Evolutionary conservation across 2,113 vertebrate species (phyloP).

Genomic region (Rutilus rutilus): DNA sequence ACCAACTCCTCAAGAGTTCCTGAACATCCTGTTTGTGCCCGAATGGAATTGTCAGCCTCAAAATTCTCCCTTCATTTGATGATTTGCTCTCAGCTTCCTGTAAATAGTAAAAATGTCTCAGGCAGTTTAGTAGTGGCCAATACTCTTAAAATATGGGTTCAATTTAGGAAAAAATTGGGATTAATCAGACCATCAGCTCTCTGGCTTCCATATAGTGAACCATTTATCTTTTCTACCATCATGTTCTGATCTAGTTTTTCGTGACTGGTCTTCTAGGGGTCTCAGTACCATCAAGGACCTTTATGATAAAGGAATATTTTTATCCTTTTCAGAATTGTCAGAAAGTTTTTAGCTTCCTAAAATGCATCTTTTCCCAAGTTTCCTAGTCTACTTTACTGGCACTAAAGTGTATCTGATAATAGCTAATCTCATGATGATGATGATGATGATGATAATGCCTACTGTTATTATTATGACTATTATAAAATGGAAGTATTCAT

Average conservation of each 20-base stretch:
- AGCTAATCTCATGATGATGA: too few relatives aligned
- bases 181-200: background rate
- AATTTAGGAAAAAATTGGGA: background rate
- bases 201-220: background rate
- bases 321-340: background rate
- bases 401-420: too few relatives aligned
- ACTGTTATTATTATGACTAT: too few relatives aligned
- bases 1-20: background rate
- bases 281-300: background rate
- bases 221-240: background rate
- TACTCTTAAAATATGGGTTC: background rate
- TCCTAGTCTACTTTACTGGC: too few relatives aligned
- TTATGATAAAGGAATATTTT: background rate
- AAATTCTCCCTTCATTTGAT: background rate
- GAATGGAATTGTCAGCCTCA: background rate
- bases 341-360: background rate
- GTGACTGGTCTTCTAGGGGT: too few relatives aligned
- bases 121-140: background rate
- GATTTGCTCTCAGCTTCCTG: slow-evolving; percentile 5
- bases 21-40: background rate
- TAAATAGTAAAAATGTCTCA: background rate
- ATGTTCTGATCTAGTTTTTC: background rate
- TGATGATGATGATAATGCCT: background rate
- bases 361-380: background rate
- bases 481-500: too few relatives aligned